Evolutionary conservation across 1,140 invertebrate genomes (phyloP).

Genomic region (Drosophila prosaltans): DNA sequence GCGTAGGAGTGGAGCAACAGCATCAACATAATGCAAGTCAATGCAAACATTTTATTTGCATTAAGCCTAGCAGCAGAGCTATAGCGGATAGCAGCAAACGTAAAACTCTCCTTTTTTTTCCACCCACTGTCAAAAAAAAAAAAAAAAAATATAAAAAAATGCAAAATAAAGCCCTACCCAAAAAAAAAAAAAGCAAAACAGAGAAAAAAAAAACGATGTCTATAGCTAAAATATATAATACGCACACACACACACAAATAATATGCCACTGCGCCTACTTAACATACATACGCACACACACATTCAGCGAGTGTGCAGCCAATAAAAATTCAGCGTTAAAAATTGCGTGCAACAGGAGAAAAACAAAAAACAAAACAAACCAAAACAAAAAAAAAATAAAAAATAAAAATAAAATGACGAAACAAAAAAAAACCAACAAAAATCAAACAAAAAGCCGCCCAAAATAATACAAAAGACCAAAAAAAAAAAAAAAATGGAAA

Average conservation of each 20-base stretch:
- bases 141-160: slow-evolving; percentile 35
- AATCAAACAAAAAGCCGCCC: slow-evolving; percentile 68
- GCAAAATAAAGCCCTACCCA: slow-evolving; percentile 23
- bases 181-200: slow-evolving; percentile 32
- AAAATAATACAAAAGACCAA: slow-evolving; percentile 58
- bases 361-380: slow-evolving; percentile 2
- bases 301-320: slow-evolving; percentile 53
- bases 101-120: background rate
- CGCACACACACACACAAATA: slow-evolving; percentile 34
- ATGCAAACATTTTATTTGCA: slow-evolving; percentile 83
- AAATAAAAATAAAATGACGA: slow-evolving; percentile 6
- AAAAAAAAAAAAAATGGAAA: slow-evolving; percentile 48
- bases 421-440: slow-evolving; percentile 33
- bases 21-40: slow-evolving; percentile 80
- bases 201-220: slow-evolving; percentile 35
- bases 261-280: slow-evolving; percentile 69
- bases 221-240: slow-evolving; percentile 72
- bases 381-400: slow-evolving; percentile 2
- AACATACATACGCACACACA: slow-evolving; percentile 44
- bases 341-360: slow-evolving; percentile 73
- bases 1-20: background rate
- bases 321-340: slow-evolving; percentile 82
- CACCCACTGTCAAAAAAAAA: slow-evolving; percentile 23
- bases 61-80: slow-evolving; percentile 58
- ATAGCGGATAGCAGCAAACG: background rate